These are phyloP conservation scores for Stenichneumon culpator DNA, from an alignment of 2,888 invertebrate species.

Conservation along the genomic window DNA sequence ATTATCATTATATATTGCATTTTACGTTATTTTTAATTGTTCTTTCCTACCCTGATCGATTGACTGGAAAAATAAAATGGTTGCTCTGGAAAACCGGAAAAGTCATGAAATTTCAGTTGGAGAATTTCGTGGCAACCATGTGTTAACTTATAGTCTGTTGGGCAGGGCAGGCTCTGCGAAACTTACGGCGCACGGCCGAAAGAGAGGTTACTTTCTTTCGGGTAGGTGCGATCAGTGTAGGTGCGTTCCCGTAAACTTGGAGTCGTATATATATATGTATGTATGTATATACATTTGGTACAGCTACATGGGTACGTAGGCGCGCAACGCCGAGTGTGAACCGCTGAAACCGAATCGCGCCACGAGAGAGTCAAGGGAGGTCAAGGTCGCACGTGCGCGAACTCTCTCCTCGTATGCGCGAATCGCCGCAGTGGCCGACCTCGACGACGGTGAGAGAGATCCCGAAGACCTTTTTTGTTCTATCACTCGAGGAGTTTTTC, in stretches of 20 bases:
- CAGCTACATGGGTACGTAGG: conserved; percentile 9
- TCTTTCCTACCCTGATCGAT: too few relatives aligned
- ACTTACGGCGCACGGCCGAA: conserved; percentile 20
- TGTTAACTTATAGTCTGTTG: conserved; percentile 1
- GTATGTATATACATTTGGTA: not conserved
- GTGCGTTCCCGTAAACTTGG: not conserved
- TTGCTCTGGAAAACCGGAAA: too few relatives aligned
- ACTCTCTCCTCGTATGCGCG: conserved; percentile 64
- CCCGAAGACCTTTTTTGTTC: conserved; percentile 45
- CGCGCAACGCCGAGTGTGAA: conserved; percentile 27
- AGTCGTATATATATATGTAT: not conserved
- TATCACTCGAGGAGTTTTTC: conserved; percentile 5
- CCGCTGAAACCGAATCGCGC: conserved; percentile 51
- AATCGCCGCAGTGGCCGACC: conserved; percentile 75
- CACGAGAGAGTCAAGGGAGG: conserved; percentile 57
- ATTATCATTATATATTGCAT: too few relatives aligned
- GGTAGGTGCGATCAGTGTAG: not conserved
- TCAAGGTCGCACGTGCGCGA: conserved; percentile 70
- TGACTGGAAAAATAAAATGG: too few relatives aligned
- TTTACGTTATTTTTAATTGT: too few relatives aligned
- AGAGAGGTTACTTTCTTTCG: conserved; percentile 33
- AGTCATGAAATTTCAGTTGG: too few relatives aligned
- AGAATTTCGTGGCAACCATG: too few relatives aligned
- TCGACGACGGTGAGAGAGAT: conserved; percentile 52
- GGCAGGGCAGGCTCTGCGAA: conserved; percentile 9